These are phyloP conservation scores for Turritopsis dohrnii DNA, from an alignment of 30 jellyfish, hydroid and myxozoan genomes.

Conservation along the genomic window DNA sequence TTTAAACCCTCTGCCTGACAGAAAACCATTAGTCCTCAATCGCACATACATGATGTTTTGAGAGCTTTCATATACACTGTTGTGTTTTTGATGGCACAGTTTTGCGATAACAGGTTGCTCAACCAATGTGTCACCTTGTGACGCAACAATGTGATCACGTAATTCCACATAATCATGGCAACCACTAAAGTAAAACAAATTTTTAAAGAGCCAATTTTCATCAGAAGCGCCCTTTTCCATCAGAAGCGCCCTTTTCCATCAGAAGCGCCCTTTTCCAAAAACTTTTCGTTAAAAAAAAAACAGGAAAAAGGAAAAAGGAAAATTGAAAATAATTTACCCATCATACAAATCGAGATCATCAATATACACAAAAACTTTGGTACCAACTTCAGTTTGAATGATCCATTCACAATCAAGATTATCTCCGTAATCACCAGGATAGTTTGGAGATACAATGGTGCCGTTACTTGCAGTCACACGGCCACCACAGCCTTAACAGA, in stretches of 20 bases:
- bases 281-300: too few relatives aligned
- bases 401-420: conserved; percentile 68
- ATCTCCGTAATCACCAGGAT: conserved; percentile 46
- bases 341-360: conserved; percentile 40
- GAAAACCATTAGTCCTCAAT: conserved; percentile 37
- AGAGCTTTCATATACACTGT: conserved; percentile 42
- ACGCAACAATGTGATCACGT: conserved; percentile 49
- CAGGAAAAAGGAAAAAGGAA: too few relatives aligned
- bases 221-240: too few relatives aligned
- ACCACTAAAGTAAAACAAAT: too few relatives aligned
- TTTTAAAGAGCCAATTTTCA: too few relatives aligned
- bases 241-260: too few relatives aligned
- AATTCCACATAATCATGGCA: conserved; percentile 51
- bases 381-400: conserved; percentile 42
- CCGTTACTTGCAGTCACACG: conserved; percentile 53
- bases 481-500: conserved; percentile 76
- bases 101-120: conserved; percentile 30
- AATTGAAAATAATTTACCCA: neutral
- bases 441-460: conserved; percentile 57
- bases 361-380: conserved; percentile 39
- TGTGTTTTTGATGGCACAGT: conserved; percentile 42
- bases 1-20: conserved; percentile 51
- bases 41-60: conserved; percentile 49
- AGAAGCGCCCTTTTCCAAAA: too few relatives aligned
- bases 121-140: neutral